A percentile compares a stretch with the other conserved stretches of the same genome.
Evolutionary conservation across 2,888 invertebrate genomes (phyloP).

Genomic region (Tiphia femorata): DNA sequence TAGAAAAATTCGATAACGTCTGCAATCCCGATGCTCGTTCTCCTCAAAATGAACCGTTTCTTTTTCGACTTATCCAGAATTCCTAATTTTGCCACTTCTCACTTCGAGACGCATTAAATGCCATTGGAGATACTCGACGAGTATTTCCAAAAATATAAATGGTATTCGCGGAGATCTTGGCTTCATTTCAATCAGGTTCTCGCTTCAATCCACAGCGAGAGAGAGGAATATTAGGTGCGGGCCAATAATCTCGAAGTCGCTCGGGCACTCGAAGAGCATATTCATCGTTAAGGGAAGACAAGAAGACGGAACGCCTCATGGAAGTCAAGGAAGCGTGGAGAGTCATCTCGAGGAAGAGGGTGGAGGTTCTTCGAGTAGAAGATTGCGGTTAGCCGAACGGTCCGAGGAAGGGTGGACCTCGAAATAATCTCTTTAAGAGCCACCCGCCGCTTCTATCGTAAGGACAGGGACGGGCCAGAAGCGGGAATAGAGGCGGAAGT

Average conservation of each 20-base stretch:
- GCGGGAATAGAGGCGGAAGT: slow-evolving; percentile 30
- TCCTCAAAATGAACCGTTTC: too few relatives aligned
- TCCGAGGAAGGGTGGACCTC: slow-evolving; percentile 28
- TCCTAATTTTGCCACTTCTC: too few relatives aligned
- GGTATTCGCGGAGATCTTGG: slow-evolving; percentile 28
- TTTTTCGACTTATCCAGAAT: too few relatives aligned
- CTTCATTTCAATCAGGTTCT: slow-evolving; percentile 6
- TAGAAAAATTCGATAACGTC: too few relatives aligned
- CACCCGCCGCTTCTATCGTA: too few relatives aligned
- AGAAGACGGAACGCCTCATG: slow-evolving; percentile 33
- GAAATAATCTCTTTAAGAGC: slow-evolving; percentile 50
- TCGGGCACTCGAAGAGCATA: slow-evolving; percentile 22
- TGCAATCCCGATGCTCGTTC: too few relatives aligned
- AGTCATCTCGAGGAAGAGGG: slow-evolving; percentile 32
- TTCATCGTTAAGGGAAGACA: slow-evolving; percentile 36
- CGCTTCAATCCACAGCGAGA: slow-evolving; percentile 15
- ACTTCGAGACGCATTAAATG: too few relatives aligned
- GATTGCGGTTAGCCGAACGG: slow-evolving; percentile 37
- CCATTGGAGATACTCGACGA: too few relatives aligned
- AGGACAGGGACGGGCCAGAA: too few relatives aligned
- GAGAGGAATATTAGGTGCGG: not conserved
- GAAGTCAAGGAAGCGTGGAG: slow-evolving; percentile 40
- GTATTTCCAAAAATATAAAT: too few relatives aligned
- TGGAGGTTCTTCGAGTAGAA: slow-evolving; percentile 35
- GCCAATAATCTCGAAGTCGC: slow-evolving; percentile 15